Percentiles rank a stretch among this genome's conserved stretches.
phyloP scores from a whole-genome alignment of 2,888 invertebrate genomes.

The Odontomyia ornata region DNA sequence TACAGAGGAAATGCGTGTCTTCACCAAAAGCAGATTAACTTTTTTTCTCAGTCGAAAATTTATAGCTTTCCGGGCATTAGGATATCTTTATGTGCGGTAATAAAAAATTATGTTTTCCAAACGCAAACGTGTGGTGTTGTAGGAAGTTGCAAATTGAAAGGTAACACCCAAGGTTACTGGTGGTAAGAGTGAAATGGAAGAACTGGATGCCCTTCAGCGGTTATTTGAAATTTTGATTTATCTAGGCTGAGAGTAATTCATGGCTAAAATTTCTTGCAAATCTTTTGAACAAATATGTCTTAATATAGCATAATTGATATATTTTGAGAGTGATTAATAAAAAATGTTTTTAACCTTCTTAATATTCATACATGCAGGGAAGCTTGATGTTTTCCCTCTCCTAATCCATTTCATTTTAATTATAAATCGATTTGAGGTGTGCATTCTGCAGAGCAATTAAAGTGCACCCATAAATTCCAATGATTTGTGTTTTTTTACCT shows the following conservation, averaged over 20 bases:
- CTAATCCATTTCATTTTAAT: not conserved
- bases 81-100: constrained; percentile 50
- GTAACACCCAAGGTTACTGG: not conserved
- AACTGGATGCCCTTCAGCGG: constrained; percentile 21
- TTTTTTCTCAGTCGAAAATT: constrained; percentile 44
- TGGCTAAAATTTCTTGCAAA: not conserved
- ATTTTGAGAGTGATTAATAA: no score
- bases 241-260: not conserved
- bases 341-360: no score
- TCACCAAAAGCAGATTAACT: constrained; percentile 50
- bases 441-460: constrained; percentile 40
- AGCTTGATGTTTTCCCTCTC: no score
- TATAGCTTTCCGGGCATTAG: constrained; percentile 48
- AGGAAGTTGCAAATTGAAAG: not conserved
- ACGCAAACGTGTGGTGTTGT: not conserved
- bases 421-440: not conserved
- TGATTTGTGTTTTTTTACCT: constrained; percentile 44
- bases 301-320: no score
- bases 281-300: not conserved
- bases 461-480: constrained; percentile 44
- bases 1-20: constrained; percentile 49
- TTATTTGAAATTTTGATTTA: constrained; percentile 3
- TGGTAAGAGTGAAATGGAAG: not conserved
- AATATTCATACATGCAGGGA: no score
- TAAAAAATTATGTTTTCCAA: constrained; percentile 49